Percentiles rank a stretch among this genome's conserved stretches.
phyloP scores from a whole-genome alignment of 2,888 invertebrate genomes.

The Agrotis ipsilon region DNA sequence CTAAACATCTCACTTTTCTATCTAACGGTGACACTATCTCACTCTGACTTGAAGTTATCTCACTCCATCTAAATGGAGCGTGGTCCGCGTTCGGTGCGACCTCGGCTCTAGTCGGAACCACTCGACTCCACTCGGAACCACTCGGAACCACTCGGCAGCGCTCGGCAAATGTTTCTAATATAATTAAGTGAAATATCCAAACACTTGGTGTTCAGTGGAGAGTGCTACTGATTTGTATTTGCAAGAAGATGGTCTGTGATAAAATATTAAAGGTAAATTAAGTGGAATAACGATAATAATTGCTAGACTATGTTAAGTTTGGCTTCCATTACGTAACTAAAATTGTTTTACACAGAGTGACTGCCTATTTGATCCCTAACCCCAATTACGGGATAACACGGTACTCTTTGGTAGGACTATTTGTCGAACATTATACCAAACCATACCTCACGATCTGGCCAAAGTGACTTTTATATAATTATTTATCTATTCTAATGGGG shows the following conservation, averaged over 20 bases:
- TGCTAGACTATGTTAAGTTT: too few species aligned
- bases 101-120: constrained; percentile 14
- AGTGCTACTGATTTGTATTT: constrained; percentile 37
- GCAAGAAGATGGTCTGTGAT: background rate
- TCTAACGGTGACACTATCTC: constrained; percentile 20
- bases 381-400: too few species aligned
- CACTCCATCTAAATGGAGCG: constrained; percentile 12
- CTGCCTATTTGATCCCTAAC: too few species aligned
- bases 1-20: constrained; percentile 15
- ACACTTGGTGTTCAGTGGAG: constrained; percentile 38
- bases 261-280: background rate
- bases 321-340: background rate
- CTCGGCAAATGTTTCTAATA: constrained; percentile 43
- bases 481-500: too few species aligned
- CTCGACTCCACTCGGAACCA: background rate
- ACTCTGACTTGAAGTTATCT: constrained; percentile 16
- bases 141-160: constrained; percentile 18
- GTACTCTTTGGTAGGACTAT: too few species aligned
- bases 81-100: constrained; percentile 28
- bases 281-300: too few species aligned
- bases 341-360: too few species aligned
- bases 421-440: too few species aligned
- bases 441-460: too few species aligned
- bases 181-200: constrained; percentile 59
- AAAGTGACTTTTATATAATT: too few species aligned